These are phyloP conservation scores for Melanophora roralis DNA, from an alignment of 2,888 invertebrate genomes.

Conservation along the genomic window DNA sequence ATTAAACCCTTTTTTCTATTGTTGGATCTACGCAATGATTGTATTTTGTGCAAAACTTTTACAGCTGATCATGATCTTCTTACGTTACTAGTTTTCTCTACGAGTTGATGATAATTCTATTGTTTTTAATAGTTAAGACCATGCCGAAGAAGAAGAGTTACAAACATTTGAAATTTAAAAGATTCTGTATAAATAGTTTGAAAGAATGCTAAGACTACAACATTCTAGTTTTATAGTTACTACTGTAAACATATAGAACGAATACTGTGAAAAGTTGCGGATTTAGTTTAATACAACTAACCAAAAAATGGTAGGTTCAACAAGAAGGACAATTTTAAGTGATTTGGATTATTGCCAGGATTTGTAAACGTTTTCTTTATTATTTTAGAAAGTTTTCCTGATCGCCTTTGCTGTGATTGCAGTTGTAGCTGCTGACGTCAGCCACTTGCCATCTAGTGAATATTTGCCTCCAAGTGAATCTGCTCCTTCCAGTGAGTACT, in stretches of 20 bases:
- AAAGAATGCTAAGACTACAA: slow-evolving; percentile 68
- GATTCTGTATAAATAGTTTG: slow-evolving; percentile 72
- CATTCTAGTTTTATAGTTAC: slow-evolving; percentile 72
- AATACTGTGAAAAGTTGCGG: slow-evolving; percentile 26
- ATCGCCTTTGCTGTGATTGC: slow-evolving; percentile 72
- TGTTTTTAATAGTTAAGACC: slow-evolving; percentile 7
- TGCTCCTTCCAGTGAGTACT: slow-evolving; percentile 67
- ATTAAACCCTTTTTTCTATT: slow-evolving; percentile 28
- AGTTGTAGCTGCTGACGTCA: slow-evolving; percentile 72
- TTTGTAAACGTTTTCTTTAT: neutral
- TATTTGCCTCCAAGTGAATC: slow-evolving; percentile 71
- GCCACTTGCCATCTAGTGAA: slow-evolving; percentile 68
- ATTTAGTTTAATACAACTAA: neutral
- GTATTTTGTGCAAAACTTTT: slow-evolving; percentile 68
- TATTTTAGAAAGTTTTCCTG: slow-evolving; percentile 71
- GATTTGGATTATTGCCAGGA: neutral
- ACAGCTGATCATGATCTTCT: slow-evolving; percentile 42
- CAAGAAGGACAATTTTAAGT: no score
- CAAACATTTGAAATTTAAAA: slow-evolving; percentile 54
- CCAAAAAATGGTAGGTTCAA: slow-evolving; percentile 55
- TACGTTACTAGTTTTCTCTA: slow-evolving; percentile 2
- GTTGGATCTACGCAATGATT: neutral
- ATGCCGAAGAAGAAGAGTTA: slow-evolving; percentile 35
- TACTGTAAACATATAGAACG: slow-evolving; percentile 70
- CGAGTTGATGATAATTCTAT: neutral